Percentiles rank a stretch among this genome's conserved stretches.
These are phyloP conservation scores for Pycnonotus jocosus DNA, from an alignment of 2,113 vertebrate species.

Conservation along the genomic window DNA sequence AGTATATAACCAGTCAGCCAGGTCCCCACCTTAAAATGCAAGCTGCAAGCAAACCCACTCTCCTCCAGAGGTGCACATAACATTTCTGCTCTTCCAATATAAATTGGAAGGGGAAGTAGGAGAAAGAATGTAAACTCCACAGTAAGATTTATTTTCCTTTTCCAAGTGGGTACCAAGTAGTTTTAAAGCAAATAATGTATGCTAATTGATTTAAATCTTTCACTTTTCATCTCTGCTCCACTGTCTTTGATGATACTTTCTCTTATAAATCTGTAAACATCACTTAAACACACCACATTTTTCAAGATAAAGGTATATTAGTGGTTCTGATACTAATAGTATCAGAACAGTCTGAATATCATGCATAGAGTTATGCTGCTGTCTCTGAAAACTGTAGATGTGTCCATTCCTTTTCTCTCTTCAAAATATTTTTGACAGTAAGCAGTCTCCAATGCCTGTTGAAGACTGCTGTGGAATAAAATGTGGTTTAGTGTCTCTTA, in stretches of 20 bases:
- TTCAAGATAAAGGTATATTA: neutral
- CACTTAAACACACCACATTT: neutral
- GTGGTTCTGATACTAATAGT: neutral
- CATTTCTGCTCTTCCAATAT: neutral
- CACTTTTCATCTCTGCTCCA: neutral
- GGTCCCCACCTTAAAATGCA: neutral
- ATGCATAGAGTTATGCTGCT: neutral
- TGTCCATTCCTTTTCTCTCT: neutral
- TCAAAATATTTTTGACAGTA: neutral
- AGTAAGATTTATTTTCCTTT: neutral
- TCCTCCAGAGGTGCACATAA: neutral
- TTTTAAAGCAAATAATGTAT: slow-evolving; percentile 14
- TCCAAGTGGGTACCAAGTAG: neutral
- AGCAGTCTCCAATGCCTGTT: neutral
- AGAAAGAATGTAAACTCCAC: neutral
- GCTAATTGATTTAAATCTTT: neutral
- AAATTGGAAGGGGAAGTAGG: neutral
- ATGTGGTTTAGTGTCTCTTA: neutral
- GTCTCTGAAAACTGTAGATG: neutral
- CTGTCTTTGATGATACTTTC: neutral
- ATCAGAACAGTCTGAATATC: neutral
- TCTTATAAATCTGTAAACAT: neutral
- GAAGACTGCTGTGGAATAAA: neutral
- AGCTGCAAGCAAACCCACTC: neutral
- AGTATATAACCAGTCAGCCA: neutral